Evolutionary conservation across 2,888 invertebrate genomes (phyloP).

Genomic region (Melanotus villosus): DNA sequence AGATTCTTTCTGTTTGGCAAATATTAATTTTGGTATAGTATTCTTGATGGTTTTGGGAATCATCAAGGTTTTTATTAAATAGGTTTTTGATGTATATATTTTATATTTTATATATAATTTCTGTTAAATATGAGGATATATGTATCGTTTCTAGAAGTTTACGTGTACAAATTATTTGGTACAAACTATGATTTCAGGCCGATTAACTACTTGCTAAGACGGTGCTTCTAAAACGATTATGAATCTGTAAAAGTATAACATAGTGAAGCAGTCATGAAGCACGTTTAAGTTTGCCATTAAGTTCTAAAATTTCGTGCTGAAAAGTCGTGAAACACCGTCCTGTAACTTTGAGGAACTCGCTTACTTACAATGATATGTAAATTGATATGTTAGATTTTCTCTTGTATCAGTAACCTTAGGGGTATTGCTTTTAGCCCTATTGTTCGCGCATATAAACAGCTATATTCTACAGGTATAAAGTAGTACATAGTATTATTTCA

Average conservation of each 20-base stretch:
- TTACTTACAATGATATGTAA: slow-evolving; percentile 49
- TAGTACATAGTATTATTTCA: slow-evolving; percentile 57
- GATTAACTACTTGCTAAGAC: slow-evolving; percentile 64
- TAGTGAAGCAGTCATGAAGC: slow-evolving; percentile 1
- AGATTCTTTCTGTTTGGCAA: too few relatives aligned
- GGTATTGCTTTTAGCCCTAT: slow-evolving; percentile 41
- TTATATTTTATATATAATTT: too few relatives aligned
- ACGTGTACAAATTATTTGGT: not conserved
- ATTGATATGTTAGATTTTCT: slow-evolving; percentile 46
- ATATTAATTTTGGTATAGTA: too few relatives aligned
- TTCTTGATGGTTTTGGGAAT: too few relatives aligned
- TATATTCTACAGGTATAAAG: slow-evolving; percentile 60
- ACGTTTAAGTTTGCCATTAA: not conserved
- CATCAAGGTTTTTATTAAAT: too few relatives aligned
- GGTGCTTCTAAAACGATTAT: slow-evolving; percentile 49
- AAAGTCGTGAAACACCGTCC: slow-evolving; percentile 41
- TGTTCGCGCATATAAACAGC: slow-evolving; percentile 43
- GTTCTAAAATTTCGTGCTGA: slow-evolving; percentile 2
- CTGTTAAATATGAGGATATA: too few relatives aligned
- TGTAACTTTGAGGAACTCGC: slow-evolving; percentile 40
- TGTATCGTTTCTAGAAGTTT: slow-evolving; percentile 7
- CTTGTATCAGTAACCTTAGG: slow-evolving; percentile 34
- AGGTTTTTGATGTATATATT: too few relatives aligned
- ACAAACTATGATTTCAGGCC: slow-evolving; percentile 56
- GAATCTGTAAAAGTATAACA: slow-evolving; percentile 1